Evolutionary conservation across 2,797 vertebrate genomes (phyloP).

Genomic region (Fringilla coelebs): DNA sequence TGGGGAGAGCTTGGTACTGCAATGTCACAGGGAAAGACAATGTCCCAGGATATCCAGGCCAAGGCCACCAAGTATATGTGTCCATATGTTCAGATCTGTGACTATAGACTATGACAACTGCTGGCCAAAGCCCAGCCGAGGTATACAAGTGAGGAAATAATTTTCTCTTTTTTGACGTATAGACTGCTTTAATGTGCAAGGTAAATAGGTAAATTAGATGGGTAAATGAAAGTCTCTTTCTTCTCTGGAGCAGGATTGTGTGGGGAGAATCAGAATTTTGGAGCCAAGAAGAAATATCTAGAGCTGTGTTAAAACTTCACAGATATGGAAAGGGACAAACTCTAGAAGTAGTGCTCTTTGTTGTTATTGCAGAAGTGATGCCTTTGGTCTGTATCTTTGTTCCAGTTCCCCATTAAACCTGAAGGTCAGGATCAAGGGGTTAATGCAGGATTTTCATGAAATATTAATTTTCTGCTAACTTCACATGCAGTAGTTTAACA

Average conservation of each 20-base stretch:
- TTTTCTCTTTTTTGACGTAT: background rate
- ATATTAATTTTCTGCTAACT: slow-evolving; percentile 61
- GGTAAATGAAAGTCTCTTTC: background rate
- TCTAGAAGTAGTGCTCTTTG: background rate
- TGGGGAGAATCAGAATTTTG: background rate
- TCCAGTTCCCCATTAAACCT: slow-evolving; percentile 22
- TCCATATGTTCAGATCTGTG: background rate
- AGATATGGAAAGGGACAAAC: background rate
- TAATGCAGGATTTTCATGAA: slow-evolving; percentile 50
- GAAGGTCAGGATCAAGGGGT: slow-evolving; percentile 43
- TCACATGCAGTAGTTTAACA: slow-evolving; percentile 43
- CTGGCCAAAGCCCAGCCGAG: background rate
- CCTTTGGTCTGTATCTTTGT: slow-evolving; percentile 15
- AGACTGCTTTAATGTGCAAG: background rate
- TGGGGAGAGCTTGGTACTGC: background rate
- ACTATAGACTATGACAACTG: background rate
- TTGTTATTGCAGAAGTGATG: background rate
- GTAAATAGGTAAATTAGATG: background rate
- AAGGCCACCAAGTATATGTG: background rate
- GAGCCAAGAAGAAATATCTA: background rate
- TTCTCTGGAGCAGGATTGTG: background rate
- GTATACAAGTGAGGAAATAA: background rate
- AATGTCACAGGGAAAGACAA: background rate
- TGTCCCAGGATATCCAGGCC: background rate
- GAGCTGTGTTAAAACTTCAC: background rate